Evolutionary conservation across 1,140 invertebrate genomes (phyloP), one percentile per base, ranked within the genome.

Genomic region (Andrena cerasifolii): DNA sequence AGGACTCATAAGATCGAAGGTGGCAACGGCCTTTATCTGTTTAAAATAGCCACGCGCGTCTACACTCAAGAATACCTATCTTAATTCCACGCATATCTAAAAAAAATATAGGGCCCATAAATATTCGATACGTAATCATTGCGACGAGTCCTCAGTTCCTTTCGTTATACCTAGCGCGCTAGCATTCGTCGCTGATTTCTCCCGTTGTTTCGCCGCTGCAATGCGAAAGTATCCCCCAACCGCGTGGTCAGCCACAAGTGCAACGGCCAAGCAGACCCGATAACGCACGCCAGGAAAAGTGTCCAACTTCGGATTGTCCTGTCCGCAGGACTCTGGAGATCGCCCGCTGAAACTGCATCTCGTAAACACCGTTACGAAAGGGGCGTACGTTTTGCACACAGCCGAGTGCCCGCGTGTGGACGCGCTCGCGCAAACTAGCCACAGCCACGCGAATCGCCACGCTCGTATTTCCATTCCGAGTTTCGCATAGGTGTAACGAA

Each of bases 401-500:
- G 8, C 3, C 36, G 7, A 0, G 36, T 36, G 33, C 26, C 14
- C 21, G 62, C 21, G 36, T 43, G 3, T 7, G 14, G 18, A 2
- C 24, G 40, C 53, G 31, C 62, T 10, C 12, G 10, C 28, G 7
- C 4, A 14, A 16, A 14, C 8, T 21, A 0, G 31, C 43, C 2
- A 45, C 53, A 33, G 61, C 18, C 43, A 47, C 47, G 75, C 28
- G 51, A 51, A 12, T 18, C 53, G 66, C 65, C 49, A 28, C 26
- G 47, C 16, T 28, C 65, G 40, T 61, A 71, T 80, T 71, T 79
- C 58, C 56, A 56, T 67, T 56, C 26, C 62, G 43, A 24, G 67
- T 73, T 54, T 75, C 70, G 59, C 40, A 62, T 59, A 83, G 63
- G 65, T 83, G 82, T 84, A 79, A 84, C 80, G 51, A 68, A 70